Evolutionary conservation across 2,113 vertebrate genomes (phyloP).

Genomic region (Mixornis gularis): DNA sequence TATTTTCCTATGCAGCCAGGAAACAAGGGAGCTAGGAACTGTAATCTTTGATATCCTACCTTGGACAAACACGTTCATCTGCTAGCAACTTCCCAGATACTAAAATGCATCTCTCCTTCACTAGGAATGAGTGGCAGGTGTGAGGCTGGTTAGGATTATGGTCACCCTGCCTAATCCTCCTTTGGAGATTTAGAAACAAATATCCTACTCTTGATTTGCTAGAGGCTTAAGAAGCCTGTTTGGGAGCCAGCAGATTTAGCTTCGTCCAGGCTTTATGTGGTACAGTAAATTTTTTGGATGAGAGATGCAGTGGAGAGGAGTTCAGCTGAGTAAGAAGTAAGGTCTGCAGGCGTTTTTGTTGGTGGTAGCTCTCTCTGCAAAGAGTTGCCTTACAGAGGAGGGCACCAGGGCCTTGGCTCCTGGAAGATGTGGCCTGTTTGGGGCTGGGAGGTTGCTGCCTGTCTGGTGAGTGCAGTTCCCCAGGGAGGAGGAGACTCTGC

Average conservation of each 20-base stretch:
- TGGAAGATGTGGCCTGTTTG: not conserved
- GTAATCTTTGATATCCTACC: not conserved
- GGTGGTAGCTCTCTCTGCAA: not conserved
- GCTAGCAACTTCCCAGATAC: not conserved
- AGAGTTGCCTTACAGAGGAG: not conserved
- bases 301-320: not conserved
- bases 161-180: not conserved
- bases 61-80: not conserved
- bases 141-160: not conserved
- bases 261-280: not conserved
- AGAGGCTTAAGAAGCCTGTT: not conserved
- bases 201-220: not conserved
- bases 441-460: not conserved
- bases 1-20: not conserved
- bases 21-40: not conserved
- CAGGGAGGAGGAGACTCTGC: not conserved
- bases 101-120: not conserved
- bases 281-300: not conserved
- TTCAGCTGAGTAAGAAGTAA: not conserved
- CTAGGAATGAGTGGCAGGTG: not conserved
- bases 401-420: not conserved
- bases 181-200: constrained; percentile 2
- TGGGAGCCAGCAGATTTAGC: not conserved
- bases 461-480: not conserved
- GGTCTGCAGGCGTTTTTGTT: not conserved